A percentile compares a stretch with the other conserved stretches of the same genome.
Conservation (phyloP, 2,888 invertebrate species). For the Kryphioiulus occultus region DNA sequence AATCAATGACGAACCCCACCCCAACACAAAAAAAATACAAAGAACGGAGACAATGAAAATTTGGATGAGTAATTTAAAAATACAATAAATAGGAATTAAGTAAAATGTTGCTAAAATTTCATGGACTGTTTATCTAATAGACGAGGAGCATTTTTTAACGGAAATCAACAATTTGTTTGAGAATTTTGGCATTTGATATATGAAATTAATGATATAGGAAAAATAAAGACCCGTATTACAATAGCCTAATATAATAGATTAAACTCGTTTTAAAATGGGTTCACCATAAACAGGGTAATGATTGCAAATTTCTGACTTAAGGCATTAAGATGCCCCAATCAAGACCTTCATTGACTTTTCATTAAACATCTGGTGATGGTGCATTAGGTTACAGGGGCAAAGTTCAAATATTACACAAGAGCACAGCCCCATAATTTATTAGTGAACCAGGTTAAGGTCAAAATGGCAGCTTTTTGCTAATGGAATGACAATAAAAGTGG, state of each 20-base stretch:
- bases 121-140: slow-evolving; percentile 42
- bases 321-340: neutral
- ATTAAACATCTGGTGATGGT: neutral
- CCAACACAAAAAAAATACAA: neutral
- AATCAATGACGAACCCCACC: neutral
- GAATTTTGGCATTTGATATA: too few species aligned
- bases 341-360: neutral
- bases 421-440: neutral
- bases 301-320: neutral
- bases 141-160: neutral
- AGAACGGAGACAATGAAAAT: neutral
- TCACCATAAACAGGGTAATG: neutral
- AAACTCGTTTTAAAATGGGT: neutral
- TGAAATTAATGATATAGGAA: neutral
- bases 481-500: neutral
- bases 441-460: neutral
- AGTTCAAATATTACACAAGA: neutral
- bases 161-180: neutral
- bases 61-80: neutral
- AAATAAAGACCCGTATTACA: neutral
- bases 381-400: neutral
- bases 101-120: neutral
- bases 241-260: neutral
- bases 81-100: neutral
- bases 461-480: neutral